Evolutionary conservation across 2,888 invertebrate genomes (phyloP).

Genomic region (Andrena trimmerana): DNA sequence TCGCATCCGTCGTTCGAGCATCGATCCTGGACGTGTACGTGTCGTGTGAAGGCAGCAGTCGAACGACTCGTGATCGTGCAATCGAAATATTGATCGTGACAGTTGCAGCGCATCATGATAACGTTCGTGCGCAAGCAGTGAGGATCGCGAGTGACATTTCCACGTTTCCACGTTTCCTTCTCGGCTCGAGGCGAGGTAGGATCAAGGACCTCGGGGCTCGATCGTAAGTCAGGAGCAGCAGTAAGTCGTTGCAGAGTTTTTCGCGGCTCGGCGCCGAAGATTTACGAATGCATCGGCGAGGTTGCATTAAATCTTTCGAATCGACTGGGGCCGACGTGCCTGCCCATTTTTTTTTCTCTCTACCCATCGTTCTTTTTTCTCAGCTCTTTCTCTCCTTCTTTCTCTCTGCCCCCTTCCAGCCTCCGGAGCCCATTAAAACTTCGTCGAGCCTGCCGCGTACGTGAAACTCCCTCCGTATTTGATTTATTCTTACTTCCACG

Average conservation of each 20-base stretch:
- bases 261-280: constrained; percentile 20
- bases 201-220: constrained; percentile 38
- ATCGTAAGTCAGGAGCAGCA: constrained; percentile 49
- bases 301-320: constrained; percentile 30
- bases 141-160: constrained; percentile 43
- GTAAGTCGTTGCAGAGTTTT: constrained; percentile 56
- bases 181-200: constrained; percentile 4
- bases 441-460: constrained; percentile 11
- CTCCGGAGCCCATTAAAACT: constrained; percentile 42
- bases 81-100: constrained; percentile 40
- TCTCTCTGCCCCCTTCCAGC: background rate
- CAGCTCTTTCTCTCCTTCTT: background rate
- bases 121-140: constrained; percentile 48
- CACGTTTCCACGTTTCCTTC: background rate
- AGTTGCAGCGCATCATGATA: constrained; percentile 23
- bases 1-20: constrained; percentile 27
- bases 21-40: constrained; percentile 18
- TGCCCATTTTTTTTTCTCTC: background rate
- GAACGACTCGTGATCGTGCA: constrained; percentile 26
- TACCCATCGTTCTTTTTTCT: background rate
- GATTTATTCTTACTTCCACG: constrained; percentile 31
- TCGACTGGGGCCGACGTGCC: constrained; percentile 27
- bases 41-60: constrained; percentile 20
- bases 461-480: constrained; percentile 13
- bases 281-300: constrained; percentile 29